Evolutionary conservation across 2,113 vertebrate species (phyloP), one percentile per base, ranked within the genome.

Genomic region (Dipodomys spectabilis): DNA sequence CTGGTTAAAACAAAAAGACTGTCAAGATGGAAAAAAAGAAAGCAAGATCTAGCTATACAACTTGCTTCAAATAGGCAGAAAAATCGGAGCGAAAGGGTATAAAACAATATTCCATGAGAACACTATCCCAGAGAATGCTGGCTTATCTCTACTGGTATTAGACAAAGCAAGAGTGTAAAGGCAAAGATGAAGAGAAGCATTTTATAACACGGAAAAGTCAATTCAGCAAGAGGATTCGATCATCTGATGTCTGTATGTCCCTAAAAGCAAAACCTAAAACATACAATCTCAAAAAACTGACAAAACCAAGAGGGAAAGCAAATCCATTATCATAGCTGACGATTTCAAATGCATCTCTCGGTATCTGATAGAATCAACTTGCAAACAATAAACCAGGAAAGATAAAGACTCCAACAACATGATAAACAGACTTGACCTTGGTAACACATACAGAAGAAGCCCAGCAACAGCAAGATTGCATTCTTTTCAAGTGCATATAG

Each of bases 211-310:
- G 32, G 57, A 86, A 84, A 89, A 82, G 88, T 68, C 81, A 73
- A 73, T 88, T 92, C 62, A 68, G 20, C 28, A 10, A 73, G 53
- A 95, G 91, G 84, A 88, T 89, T 89, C 78, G 73, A 84, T 82
- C 20, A 95, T 84, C 73, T 71, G 82, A 91, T 82, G 77, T 39
- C 60, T 13, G n/a, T 44, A 73, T 28, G 57, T 28, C 69, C 86
- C 88, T 95, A 44, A 93, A 95, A 95, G 82, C 49, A 84, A 95
- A 94, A 91, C 30, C 62, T 72, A 65, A 87, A 86, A 83, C 20
- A 49, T 10, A 25, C 32, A 77, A 45, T 86, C 12, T 62, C 53
- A 79, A 60, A 60, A 89, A 82, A 32, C 57, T 23, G 39, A 71
- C 57, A 78, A 39, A 82, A 62, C 39, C 62, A 73, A 93, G 91